Conservation (phyloP, 2,797 vertebrate genomes). For the Microhierax caerulescens region DNA sequence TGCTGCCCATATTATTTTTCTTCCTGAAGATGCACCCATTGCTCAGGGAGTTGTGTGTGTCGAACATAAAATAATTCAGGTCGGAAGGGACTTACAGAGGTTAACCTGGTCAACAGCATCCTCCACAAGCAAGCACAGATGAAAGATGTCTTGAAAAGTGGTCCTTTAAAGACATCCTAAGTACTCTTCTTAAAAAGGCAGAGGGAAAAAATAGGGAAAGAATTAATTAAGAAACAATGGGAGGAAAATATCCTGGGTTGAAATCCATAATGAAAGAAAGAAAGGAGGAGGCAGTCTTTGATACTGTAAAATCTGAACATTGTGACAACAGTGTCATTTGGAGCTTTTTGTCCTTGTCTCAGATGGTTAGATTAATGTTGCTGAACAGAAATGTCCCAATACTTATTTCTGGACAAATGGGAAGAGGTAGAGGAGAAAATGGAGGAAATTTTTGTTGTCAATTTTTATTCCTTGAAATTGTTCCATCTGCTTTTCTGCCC, state of each 20-base stretch:
- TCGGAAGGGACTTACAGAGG: not conserved
- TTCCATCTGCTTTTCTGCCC: not conserved
- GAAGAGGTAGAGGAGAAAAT: not conserved
- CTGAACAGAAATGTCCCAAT: not conserved
- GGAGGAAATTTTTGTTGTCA: not conserved
- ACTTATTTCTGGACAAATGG: not conserved
- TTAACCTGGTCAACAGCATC: not conserved
- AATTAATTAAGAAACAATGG: not conserved
- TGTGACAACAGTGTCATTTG: not conserved
- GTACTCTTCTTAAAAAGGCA: not conserved
- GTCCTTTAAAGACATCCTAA: not conserved
- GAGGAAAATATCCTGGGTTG: not conserved
- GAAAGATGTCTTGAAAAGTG: not conserved
- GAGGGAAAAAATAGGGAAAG: not conserved
- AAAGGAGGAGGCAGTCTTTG: not conserved
- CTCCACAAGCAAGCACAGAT: not conserved
- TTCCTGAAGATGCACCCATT: not conserved
- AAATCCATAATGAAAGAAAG: not conserved
- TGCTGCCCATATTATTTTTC: not conserved
- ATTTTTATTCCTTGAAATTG: not conserved
- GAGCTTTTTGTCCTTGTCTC: not conserved
- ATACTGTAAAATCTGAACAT: not conserved
- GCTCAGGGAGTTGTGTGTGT: not conserved
- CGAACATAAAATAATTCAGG: not conserved
- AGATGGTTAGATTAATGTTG: not conserved